phyloP scores from a whole-genome alignment of 2,888 invertebrate species.

The Caenorhabditis plicata region DNA sequence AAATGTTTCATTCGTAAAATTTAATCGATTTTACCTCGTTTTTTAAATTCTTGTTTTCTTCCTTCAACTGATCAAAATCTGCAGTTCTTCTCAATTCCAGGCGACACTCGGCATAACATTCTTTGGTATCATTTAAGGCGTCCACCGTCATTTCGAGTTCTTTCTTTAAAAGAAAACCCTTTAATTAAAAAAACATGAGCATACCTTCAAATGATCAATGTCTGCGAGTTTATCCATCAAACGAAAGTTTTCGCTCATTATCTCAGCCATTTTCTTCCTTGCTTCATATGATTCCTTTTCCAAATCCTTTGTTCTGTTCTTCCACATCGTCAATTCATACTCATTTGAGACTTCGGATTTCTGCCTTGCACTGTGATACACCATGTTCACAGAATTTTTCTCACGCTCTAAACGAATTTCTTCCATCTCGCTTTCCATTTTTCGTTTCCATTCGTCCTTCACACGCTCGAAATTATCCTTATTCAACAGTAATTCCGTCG shows the following conservation, averaged over 20 bases:
- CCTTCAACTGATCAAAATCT: conserved; percentile 22
- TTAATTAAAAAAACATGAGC: not conserved
- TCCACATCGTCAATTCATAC: conserved; percentile 22
- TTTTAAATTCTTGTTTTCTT: conserved; percentile 27
- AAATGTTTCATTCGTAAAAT: not conserved
- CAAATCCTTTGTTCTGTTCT: conserved; percentile 17
- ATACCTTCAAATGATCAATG: conserved; percentile 4
- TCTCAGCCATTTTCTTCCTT: conserved; percentile 15
- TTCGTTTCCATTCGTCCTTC: conserved; percentile 22
- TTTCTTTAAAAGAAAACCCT: not conserved
- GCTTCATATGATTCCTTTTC: conserved; percentile 17
- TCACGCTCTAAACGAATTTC: conserved; percentile 18
- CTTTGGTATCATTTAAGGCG: conserved; percentile 8
- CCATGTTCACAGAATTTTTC: not conserved
- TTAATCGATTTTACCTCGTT: conserved; percentile 10
- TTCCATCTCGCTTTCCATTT: conserved; percentile 18
- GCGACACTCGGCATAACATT: conserved; percentile 6
- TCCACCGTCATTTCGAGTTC: conserved; percentile 13
- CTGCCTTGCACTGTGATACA: not conserved
- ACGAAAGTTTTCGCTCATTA: conserved; percentile 24
- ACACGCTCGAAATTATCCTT: conserved; percentile 34
- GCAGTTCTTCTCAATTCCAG: conserved; percentile 17
- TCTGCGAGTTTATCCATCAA: conserved; percentile 11
- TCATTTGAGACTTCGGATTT: conserved; percentile 9
- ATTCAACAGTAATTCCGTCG: conserved; percentile 23